A percentile compares a stretch with the other conserved stretches of the same genome.
Evolutionary conservation across 2,797 vertebrate genomes (phyloP).

Genomic region (Gobio occitaniae): DNA sequence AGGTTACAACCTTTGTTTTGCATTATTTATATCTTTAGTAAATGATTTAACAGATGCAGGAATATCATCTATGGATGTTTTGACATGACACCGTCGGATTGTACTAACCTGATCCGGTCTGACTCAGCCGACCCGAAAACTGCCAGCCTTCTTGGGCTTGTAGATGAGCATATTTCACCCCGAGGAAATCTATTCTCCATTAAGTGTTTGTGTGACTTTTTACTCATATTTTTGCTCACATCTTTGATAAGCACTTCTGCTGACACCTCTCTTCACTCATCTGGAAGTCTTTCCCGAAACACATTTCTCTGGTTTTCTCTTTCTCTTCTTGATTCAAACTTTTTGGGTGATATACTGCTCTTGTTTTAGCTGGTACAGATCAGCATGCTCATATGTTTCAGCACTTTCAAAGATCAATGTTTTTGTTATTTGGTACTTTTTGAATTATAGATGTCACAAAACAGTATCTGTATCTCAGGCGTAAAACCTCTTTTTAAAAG

Average conservation of each 20-base stretch:
- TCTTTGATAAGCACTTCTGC: constrained; percentile 5
- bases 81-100: constrained; percentile 4
- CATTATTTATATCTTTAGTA: background rate
- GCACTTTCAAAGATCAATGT: background rate
- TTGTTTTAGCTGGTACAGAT: background rate
- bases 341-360: background rate
- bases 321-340: background rate
- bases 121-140: constrained; percentile 33
- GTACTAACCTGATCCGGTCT: constrained; percentile 26
- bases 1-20: background rate
- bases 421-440: background rate
- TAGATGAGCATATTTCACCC: background rate
- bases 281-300: background rate
- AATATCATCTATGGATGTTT: background rate
- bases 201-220: background rate
- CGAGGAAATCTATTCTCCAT: background rate
- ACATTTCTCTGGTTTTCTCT: background rate
- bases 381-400: background rate
- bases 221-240: background rate
- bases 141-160: constrained; percentile 14
- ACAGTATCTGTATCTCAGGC: background rate
- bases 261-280: background rate
- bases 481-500: background rate
- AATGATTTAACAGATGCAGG: constrained; percentile 6
- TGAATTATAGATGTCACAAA: background rate